phyloP scores from a whole-genome alignment of 2,113 vertebrate species.

The Carassius gibelio region DNA sequence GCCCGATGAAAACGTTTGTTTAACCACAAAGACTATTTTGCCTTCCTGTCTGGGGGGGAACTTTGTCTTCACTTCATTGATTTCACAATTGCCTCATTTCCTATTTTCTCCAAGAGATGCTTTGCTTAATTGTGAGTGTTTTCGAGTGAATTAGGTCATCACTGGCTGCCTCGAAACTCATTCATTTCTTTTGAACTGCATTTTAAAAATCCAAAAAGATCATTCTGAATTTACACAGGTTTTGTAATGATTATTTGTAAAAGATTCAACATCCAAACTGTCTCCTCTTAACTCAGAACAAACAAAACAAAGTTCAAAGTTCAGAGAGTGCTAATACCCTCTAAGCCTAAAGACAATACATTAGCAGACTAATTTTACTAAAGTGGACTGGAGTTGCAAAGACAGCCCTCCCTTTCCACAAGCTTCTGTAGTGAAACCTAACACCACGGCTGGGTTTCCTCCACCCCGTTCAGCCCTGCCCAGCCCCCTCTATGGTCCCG shows the following conservation, averaged over 20 bases:
- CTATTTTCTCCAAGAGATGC: slow-evolving; percentile 53
- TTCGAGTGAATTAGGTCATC: slow-evolving; percentile 44
- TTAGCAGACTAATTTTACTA: slow-evolving; percentile 43
- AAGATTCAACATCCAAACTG: neutral
- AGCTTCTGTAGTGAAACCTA: slow-evolving; percentile 60
- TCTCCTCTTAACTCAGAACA: neutral
- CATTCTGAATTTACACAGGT: neutral
- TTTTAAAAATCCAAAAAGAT: neutral
- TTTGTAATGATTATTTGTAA: neutral
- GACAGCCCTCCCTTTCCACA: slow-evolving; percentile 47
- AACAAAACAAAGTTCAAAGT: slow-evolving; percentile 1
- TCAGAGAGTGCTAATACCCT: slow-evolving; percentile 32
- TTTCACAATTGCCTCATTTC: slow-evolving; percentile 63
- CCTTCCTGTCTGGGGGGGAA: slow-evolving; percentile 50
- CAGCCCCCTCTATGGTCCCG: slow-evolving; percentile 42
- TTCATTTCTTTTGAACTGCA: neutral
- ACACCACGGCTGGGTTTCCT: slow-evolving; percentile 42
- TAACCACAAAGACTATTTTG: slow-evolving; percentile 47
- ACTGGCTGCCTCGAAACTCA: neutral
- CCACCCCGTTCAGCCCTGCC: slow-evolving; percentile 39
- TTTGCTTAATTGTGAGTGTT: slow-evolving; percentile 43
- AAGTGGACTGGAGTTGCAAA: slow-evolving; percentile 44
- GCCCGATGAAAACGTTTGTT: slow-evolving; percentile 45
- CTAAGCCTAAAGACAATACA: slow-evolving; percentile 25
- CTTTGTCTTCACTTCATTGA: slow-evolving; percentile 56